Evolutionary conservation across 2,113 vertebrate species (phyloP).

Genomic region (Micromys minutus): DNA sequence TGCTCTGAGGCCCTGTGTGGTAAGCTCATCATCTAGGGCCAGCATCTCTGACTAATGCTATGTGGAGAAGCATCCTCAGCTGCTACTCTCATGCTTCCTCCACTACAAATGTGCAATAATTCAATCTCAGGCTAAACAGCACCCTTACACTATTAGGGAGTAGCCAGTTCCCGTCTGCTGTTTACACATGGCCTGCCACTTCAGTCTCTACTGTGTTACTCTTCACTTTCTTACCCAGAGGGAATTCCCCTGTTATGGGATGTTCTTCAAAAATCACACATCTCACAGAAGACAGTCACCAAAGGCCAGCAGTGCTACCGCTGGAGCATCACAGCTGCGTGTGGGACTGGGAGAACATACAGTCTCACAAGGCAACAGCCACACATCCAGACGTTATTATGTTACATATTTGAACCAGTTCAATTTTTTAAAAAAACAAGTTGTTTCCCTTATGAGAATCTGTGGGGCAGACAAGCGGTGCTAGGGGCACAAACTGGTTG

Average conservation of each 20-base stretch:
- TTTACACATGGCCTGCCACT: not conserved
- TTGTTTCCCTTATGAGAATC: not conserved
- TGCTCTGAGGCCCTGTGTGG: not conserved
- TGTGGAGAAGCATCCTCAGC: not conserved
- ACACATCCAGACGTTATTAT: not conserved
- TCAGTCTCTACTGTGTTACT: not conserved
- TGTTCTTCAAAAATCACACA: not conserved
- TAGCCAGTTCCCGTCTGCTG: not conserved
- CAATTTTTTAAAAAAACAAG: not conserved
- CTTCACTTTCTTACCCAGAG: not conserved
- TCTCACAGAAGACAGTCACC: not conserved
- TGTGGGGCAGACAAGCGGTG: no score
- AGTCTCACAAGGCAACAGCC: not conserved
- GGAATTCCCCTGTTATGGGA: not conserved
- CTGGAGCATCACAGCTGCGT: not conserved
- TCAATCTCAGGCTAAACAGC: not conserved
- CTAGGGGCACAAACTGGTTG: no score
- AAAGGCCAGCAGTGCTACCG: not conserved
- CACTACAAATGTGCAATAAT: not conserved
- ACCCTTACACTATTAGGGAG: not conserved
- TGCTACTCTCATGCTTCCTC: not conserved
- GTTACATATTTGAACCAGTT: not conserved
- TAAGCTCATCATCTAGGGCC: not conserved
- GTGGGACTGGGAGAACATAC: not conserved
- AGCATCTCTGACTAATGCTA: not conserved